phyloP scores from a whole-genome alignment of 1,140 invertebrate genomes.

The Drosophila albomicans region DNA sequence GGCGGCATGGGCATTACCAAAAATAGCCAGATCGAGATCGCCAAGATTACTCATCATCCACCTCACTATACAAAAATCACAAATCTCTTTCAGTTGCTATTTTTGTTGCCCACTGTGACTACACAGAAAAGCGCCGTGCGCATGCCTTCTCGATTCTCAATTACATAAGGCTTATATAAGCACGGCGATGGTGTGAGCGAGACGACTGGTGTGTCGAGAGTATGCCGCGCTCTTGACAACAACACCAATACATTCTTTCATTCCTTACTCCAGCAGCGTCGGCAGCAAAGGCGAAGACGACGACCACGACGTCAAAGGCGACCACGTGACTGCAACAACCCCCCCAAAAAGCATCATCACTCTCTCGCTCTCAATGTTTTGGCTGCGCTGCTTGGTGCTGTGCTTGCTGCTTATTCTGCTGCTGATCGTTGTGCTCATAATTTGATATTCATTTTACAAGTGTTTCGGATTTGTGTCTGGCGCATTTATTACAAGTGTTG shows the following conservation, averaged over 20 bases:
- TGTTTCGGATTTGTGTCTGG: slow-evolving; percentile 36
- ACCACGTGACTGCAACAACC: slow-evolving; percentile 47
- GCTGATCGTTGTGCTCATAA: slow-evolving; percentile 49
- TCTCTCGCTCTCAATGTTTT: no score
- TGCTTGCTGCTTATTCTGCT: slow-evolving; percentile 39
- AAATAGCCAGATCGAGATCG: slow-evolving; percentile 54
- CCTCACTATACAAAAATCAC: slow-evolving; percentile 20
- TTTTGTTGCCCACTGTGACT: slow-evolving; percentile 66
- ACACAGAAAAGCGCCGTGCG: slow-evolving; percentile 40
- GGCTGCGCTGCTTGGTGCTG: slow-evolving; percentile 39
- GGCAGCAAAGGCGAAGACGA: slow-evolving; percentile 13
- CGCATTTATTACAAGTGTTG: slow-evolving; percentile 38
- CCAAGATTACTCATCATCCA: slow-evolving; percentile 56
- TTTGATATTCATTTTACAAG: slow-evolving; percentile 68
- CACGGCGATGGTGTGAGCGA: slow-evolving; percentile 44
- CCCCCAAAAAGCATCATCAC: slow-evolving; percentile 30
- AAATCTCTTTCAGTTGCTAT: slow-evolving; percentile 54
- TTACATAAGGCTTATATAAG: slow-evolving; percentile 82
- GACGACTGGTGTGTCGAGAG: slow-evolving; percentile 30
- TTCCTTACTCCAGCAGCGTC: slow-evolving; percentile 17
- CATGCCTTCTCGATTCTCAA: slow-evolving; percentile 62
- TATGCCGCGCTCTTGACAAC: slow-evolving; percentile 19
- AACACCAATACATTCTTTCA: slow-evolving; percentile 23
- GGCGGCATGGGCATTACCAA: slow-evolving; percentile 26
- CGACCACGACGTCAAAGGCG: neutral